Evolutionary conservation across 2,113 vertebrate species (phyloP), one percentile per base, ranked within the genome.

Genomic region (Polypterus bichir): DNA sequence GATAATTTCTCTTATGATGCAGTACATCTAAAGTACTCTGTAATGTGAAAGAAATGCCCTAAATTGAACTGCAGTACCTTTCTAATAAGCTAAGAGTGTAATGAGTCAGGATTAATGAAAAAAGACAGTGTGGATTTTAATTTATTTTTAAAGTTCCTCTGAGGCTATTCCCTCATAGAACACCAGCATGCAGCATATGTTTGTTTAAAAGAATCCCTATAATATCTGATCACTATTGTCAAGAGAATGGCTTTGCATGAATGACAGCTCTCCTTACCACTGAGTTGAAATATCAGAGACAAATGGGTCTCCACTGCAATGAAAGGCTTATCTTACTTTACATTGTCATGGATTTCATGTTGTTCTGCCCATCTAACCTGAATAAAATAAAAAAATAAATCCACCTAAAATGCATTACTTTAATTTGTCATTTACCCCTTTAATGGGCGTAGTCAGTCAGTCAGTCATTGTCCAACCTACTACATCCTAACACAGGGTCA

Each of bases 281-380:
- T 27, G 7, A 58, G 56, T 58, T 58, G 7, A 58, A 45, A 44
- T 11, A 58, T 58, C 44, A 58, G 56, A 58, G 27, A 44, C 9
- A 44, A 5, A 58, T 5, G 46, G 56, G 56, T 9, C 4, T 5
- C 9, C 56, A 59, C 9, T 7, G 58, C 49, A 6, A 64, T 52
- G 54, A 64, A 8, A 59, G 46, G 7, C 45, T 54, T 54, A 53
- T 64, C 58, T 54, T 49, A 10, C 44, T 59, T 64, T 46, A 59
- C 57, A 10, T 59, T 47, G 51, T 64, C 63, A 64, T 64, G 57
- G 44, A 60, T 48, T 10, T 59, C 57, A 44, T 64, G 57, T 53
- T 64, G 57, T 57, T 59, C 58, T 54, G 27, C 49, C 63, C 63
- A 64, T 9, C 54, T 59, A 58, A 64, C 46, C 63, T 59, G 54